phyloP scores from a whole-genome alignment of 30 jellyfish, hydroid and myxozoan species.

The Turritopsis rubra region DNA sequence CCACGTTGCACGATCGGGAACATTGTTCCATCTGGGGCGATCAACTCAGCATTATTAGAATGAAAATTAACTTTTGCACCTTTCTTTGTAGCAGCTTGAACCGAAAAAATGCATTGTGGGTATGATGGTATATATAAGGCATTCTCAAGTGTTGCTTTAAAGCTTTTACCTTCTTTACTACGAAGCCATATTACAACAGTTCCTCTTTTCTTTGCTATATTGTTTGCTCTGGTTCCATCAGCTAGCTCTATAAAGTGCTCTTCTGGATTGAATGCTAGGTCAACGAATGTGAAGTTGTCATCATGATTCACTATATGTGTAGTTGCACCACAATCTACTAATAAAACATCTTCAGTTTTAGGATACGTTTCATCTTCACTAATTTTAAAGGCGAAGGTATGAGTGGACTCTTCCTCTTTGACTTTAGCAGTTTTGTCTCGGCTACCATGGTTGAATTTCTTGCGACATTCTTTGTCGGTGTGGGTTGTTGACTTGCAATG shows the following conservation, averaged over 20 bases:
- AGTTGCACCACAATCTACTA: conserved; percentile 73
- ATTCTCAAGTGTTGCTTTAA: conserved; percentile 30
- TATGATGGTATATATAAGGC: conserved; percentile 45
- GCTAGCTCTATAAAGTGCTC: conserved; percentile 47
- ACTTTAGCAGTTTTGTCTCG: conserved; percentile 27
- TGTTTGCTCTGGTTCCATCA: conserved; percentile 51
- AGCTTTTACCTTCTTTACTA: no score
- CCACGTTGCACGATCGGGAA: conserved; percentile 45
- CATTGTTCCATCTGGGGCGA: conserved; percentile 34
- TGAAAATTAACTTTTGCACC: conserved; percentile 37
- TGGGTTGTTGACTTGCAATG: conserved; percentile 16
- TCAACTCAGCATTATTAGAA: conserved; percentile 27
- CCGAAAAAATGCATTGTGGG: conserved; percentile 52
- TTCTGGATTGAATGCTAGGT: conserved; percentile 41
- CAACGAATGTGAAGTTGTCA: conserved; percentile 30
- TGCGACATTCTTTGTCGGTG: conserved; percentile 15
- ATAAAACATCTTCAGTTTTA: neutral
- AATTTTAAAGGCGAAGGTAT: conserved; percentile 33
- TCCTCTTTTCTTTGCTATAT: conserved; percentile 56
- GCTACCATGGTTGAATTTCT: conserved; percentile 25
- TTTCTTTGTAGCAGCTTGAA: conserved; percentile 50
- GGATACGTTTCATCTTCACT: conserved; percentile 7
- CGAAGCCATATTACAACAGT: conserved; percentile 36
- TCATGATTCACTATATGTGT: conserved; percentile 37
- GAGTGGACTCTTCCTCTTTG: neutral